Conservation (phyloP, 2,888 invertebrate species). For the Ophraella communa region DNA sequence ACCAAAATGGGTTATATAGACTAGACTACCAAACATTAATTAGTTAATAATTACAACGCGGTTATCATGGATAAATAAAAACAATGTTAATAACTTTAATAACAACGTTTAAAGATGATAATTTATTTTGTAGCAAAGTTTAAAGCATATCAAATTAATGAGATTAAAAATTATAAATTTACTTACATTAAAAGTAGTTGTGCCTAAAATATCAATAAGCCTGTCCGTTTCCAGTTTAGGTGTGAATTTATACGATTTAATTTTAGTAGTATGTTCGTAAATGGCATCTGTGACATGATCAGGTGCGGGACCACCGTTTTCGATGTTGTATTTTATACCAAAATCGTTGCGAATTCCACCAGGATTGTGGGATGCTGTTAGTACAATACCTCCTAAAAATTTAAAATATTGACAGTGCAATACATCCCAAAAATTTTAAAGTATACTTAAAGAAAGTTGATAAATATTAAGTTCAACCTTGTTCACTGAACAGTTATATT, state of each 20-base stretch:
- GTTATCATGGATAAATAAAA: too few species aligned
- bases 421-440: too few species aligned
- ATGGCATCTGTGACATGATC: conserved; percentile 89
- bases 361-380: conserved; percentile 99
- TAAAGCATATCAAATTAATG: too few species aligned
- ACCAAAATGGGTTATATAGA: too few species aligned
- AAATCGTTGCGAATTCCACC: conserved; percentile 98
- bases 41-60: too few species aligned
- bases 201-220: conserved; percentile 72
- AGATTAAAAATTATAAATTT: neutral
- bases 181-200: conserved; percentile 68
- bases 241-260: conserved; percentile 81
- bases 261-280: conserved; percentile 77
- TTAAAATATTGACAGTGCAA: neutral
- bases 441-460: too few species aligned
- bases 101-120: too few species aligned
- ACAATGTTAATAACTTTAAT: too few species aligned
- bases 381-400: conserved; percentile 85
- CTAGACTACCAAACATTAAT: too few species aligned
- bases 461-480: too few species aligned
- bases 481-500: too few species aligned
- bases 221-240: conserved; percentile 76
- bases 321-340: conserved; percentile 97
- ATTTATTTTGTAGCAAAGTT: too few species aligned
- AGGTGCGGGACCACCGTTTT: conserved; percentile 97